Base-by-base conservation (phyloP, 2,113 vertebrate genomes). In the Oreamnos americanus region DNA sequence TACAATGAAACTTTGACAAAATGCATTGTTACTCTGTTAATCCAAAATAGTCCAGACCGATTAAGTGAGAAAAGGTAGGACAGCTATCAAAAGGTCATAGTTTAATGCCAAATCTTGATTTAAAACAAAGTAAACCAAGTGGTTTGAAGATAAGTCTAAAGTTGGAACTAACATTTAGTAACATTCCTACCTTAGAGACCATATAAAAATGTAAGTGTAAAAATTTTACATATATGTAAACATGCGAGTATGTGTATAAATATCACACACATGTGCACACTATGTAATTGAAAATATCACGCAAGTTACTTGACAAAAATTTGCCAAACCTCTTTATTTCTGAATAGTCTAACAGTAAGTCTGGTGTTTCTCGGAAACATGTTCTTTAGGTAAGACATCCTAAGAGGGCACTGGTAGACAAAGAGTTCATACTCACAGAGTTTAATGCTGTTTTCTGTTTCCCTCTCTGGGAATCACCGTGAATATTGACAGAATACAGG, bases 121-220 rank as follows among this genome's bases (percentile, higher is more conserved):
- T 78, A 57, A 71, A 98, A 82, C n/a, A 64, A 83, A 88, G 58
- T 91, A 51, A 96, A 71, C 92, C 43, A 86, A 87, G 19, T 57
- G 30, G 19, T 91, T 91, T 83, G 57, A 94, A 74, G 92, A 23
- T 79, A 95, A 92, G 51, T 81, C 30, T 95, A 51, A 87, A 87
- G 51, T 90, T 58, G 79, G 17, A 60, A 39, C 23, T 96, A 30
- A 30, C 28, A 36, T 76, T 60, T 90, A 92, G 36, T 49, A 96
- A 86, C n/a, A 79, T 87, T 39, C 36, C 10, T 92, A 6, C 36
- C 51, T 25, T 93, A 33, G n/a, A 36, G 13, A 49, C 47, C 21
- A 57, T 79, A 55, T 93, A 91, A 87, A 95, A 92, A 79, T 39
- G 17, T 58, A 82, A 79, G 86, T 67, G 16, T 82, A n/a, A 53